phyloP scores from a whole-genome alignment of 1,140 invertebrate genomes.

The Papilio polyxenes region DNA sequence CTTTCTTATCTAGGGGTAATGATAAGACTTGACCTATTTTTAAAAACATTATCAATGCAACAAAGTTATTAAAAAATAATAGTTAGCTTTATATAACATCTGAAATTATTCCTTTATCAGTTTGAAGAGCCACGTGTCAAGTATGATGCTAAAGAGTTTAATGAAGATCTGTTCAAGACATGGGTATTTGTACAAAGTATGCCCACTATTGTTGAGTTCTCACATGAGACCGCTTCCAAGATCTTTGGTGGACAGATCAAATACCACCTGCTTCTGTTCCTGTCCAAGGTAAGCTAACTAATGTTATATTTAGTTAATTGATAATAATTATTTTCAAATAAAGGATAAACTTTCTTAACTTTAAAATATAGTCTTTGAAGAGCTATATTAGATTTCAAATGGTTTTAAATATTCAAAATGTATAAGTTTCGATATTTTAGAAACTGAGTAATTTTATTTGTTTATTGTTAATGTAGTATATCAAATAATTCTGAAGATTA shows the following conservation, averaged over 20 bases:
- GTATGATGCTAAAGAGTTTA: constrained; percentile 87
- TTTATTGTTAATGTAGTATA: too few species aligned
- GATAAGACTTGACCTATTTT: constrained; percentile 35
- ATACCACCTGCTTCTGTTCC: constrained; percentile 96
- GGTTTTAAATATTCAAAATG: too few species aligned
- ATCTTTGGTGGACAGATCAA: constrained; percentile 99
- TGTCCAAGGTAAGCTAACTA: constrained; percentile 86
- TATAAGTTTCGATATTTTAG: too few species aligned
- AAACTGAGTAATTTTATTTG: too few species aligned
- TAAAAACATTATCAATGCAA: background rate
- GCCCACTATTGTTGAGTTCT: constrained; percentile 98
- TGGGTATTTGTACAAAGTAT: constrained; percentile 94
- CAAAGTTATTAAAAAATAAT: constrained; percentile 42
- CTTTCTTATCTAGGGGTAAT: constrained; percentile 23
- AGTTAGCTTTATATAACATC: constrained; percentile 38
- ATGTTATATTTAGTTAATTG: background rate
- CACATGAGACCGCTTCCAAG: constrained; percentile 96
- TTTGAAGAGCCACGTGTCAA: constrained; percentile 96
- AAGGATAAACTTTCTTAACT: too few species aligned
- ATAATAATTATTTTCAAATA: background rate
- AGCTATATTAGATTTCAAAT: too few species aligned
- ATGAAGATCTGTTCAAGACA: constrained; percentile 86
- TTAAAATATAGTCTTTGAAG: too few species aligned
- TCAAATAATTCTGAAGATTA: too few species aligned
- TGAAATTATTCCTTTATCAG: constrained; percentile 46